Evolutionary conservation across 2,113 vertebrate genomes (phyloP), one percentile per base, ranked within the genome.

Genomic region (Psilopsiagon aurifrons): DNA sequence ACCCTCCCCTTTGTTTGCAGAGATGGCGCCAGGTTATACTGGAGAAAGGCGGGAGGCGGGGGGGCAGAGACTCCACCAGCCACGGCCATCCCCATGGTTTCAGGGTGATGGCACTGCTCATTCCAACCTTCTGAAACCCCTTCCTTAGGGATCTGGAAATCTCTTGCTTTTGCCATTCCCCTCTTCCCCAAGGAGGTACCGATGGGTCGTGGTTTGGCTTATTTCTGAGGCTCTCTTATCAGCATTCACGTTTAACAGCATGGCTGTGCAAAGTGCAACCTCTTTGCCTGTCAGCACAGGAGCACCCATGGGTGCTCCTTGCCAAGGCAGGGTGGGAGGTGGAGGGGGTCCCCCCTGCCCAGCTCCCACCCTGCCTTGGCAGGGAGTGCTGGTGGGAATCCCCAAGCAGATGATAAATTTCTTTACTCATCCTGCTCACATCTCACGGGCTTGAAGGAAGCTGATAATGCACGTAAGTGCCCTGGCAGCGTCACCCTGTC

Each of bases 1-100:
- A 86, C 83, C 93, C 90, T 94, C 95, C 95, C 95, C 94, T 94
- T 97, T 97, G 94, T 97, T 97, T 97, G 94, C 70, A 25, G 96
- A 96, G 96, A 97, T 97, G 97, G 95, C 92, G 93, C n/a, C 25
- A 20, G 31, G 90, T 95, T 95, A 62, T 35, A 92, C 90, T 9
- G 13, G 94, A 96, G 87, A 90, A 92, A 74, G 94, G 94, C 6
- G 70, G 75, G 35, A 52, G 78, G 35, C n/a, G 35, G 51, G 86
- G 64, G 86, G 57, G 33, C 57, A 35, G 90, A 78, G 80, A 54
- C 6, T 46, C 77, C 71, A 80, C 96, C 85, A 90, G 88, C 86
- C n/a, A 39, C 52, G 1, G 60, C 60, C 73, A 8, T 78, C 41
- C 55, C 44, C 31, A n/a, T 18, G 35, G 75, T 91, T 94, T 94